Conservation (phyloP, 2,797 vertebrate genomes). For the Numenius phaeopus region DNA sequence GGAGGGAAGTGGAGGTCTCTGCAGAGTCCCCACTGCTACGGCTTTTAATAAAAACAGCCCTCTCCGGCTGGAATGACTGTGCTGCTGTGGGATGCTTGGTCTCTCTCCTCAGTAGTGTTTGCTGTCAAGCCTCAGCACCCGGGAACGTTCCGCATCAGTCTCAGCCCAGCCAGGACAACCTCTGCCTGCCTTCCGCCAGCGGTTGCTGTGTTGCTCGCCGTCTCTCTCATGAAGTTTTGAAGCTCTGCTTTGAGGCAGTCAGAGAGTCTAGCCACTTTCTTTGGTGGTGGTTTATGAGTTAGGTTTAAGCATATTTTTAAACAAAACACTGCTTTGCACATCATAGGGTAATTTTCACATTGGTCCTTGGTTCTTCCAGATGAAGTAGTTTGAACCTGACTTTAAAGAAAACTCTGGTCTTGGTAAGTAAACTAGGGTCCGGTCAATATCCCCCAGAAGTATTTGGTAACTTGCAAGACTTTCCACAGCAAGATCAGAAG, state of each 20-base stretch:
- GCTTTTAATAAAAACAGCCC: background rate
- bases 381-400: background rate
- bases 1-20: background rate
- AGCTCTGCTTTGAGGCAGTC: background rate
- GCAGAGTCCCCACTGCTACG: background rate
- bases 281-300: background rate
- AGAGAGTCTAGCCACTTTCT: background rate
- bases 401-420: background rate
- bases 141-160: background rate
- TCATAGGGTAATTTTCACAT: background rate
- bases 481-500: background rate
- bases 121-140: background rate
- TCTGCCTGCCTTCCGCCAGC: background rate
- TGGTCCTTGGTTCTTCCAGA: background rate
- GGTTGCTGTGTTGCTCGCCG: fast-evolving
- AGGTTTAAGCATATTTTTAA: background rate
- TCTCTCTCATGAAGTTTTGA: background rate
- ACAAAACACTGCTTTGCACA: background rate
- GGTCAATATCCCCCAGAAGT: background rate
- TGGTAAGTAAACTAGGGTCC: background rate
- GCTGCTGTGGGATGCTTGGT: background rate
- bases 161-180: background rate
- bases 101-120: fast-evolving
- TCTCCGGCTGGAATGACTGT: background rate
- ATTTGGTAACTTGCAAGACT: background rate